Conservation (phyloP, 2,113 vertebrate species). For the Apodemus speciosus region DNA sequence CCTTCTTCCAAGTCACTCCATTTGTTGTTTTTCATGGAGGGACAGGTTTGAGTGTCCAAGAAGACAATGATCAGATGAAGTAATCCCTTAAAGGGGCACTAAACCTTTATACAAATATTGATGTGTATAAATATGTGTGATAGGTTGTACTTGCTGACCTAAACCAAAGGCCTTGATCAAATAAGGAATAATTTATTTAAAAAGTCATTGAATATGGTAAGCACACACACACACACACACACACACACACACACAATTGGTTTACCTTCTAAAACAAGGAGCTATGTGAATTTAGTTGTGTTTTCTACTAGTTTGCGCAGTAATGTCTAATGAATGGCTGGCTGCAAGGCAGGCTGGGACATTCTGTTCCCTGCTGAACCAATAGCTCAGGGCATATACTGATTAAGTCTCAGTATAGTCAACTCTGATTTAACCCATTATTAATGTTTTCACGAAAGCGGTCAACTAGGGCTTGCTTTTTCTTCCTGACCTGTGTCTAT, state of each 20-base stretch:
- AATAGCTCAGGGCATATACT: background rate
- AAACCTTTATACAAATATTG: too few relatives aligned
- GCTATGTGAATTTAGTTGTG: background rate
- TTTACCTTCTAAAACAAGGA: background rate
- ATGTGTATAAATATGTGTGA: background rate
- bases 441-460: background rate
- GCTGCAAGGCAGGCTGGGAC: background rate
- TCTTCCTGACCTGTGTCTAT: background rate
- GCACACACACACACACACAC: background rate
- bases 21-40: background rate
- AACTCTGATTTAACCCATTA: background rate
- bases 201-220: background rate
- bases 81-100: background rate
- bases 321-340: background rate
- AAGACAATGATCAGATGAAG: background rate
- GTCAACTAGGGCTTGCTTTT: background rate
- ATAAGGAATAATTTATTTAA: background rate
- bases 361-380: background rate
- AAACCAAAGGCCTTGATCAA: background rate
- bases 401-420: background rate
- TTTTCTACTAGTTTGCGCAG: background rate
- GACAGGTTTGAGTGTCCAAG: background rate
- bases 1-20: background rate
- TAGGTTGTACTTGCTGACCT: background rate
- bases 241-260: background rate